Evolutionary conservation across 1,140 invertebrate genomes (phyloP).

Genomic region (Panagrolaimus sp.): DNA sequence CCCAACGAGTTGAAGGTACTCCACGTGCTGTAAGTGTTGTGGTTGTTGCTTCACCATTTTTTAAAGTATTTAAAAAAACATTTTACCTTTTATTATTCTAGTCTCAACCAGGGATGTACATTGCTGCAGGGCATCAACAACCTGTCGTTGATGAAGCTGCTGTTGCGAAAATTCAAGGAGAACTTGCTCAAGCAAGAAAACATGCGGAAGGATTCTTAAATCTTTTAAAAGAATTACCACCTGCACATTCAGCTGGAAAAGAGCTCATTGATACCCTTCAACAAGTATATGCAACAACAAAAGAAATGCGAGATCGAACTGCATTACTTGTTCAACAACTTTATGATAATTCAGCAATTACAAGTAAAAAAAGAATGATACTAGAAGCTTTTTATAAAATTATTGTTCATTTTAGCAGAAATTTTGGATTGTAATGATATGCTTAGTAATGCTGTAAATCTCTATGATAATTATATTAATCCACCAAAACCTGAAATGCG

Average conservation of each 20-base stretch:
- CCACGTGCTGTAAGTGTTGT: constrained; percentile 4
- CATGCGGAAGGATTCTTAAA: not conserved
- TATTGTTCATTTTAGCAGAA: not conserved
- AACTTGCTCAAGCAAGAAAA: not conserved
- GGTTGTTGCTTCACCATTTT: not conserved
- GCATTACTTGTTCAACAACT: constrained; percentile 3
- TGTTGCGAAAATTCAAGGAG: not conserved
- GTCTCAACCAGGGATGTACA: constrained; percentile 9
- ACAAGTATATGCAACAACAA: constrained; percentile 1
- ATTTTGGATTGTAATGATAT: constrained; percentile 1
- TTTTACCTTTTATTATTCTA: too few relatives aligned
- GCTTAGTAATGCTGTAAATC: constrained; percentile 3
- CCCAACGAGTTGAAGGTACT: not conserved
- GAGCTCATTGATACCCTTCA: not conserved
- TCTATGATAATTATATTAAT: not conserved
- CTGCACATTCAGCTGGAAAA: not conserved
- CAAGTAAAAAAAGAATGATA: not conserved
- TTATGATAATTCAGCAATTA: constrained; percentile 4
- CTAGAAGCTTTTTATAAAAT: not conserved
- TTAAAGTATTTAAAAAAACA: too few relatives aligned
- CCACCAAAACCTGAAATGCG: not conserved
- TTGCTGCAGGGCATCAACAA: not conserved
- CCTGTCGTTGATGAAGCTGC: not conserved
- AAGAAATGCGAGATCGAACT: constrained; percentile 13
- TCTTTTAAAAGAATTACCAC: not conserved